phyloP scores from a whole-genome alignment of 23 tunicate genomes.

The Oikopleura dioica region DNA sequence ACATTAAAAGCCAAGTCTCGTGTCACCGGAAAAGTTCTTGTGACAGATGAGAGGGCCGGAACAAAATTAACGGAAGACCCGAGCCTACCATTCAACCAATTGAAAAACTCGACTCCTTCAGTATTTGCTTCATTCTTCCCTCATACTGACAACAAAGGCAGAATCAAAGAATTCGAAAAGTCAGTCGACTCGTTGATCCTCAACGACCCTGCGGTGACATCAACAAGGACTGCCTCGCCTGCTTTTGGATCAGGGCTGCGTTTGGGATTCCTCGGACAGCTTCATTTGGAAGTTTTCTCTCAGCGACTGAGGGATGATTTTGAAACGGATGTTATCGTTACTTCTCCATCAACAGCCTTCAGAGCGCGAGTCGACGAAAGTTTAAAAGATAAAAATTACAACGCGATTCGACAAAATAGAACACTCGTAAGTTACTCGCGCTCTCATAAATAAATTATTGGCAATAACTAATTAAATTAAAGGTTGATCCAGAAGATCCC shows the following conservation, averaged over 20 bases:
- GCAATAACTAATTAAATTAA: too few species aligned
- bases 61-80: not conserved
- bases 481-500: not conserved
- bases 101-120: not conserved
- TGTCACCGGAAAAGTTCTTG: not conserved
- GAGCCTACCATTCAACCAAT: not conserved
- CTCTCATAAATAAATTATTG: too few species aligned
- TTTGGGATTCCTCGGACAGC: conserved; percentile 61
- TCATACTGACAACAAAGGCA: not conserved
- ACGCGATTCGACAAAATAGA: not conserved
- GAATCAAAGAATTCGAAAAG: not conserved
- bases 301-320: conserved; percentile 55
- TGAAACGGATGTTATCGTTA: conserved; percentile 28
- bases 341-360: conserved; percentile 18
- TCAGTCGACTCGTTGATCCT: not conserved
- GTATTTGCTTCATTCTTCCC: conserved; percentile 12
- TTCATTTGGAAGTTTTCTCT: conserved; percentile 70
- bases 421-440: too few species aligned
- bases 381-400: not conserved
- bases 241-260: conserved; percentile 35
- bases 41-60: not conserved
- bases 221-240: not conserved
- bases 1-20: not conserved
- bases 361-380: not conserved
- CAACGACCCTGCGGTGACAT: conserved; percentile 53